Evolutionary conservation across 2,113 vertebrate genomes (phyloP).

Genomic region (Gadus macrocephalus): DNA sequence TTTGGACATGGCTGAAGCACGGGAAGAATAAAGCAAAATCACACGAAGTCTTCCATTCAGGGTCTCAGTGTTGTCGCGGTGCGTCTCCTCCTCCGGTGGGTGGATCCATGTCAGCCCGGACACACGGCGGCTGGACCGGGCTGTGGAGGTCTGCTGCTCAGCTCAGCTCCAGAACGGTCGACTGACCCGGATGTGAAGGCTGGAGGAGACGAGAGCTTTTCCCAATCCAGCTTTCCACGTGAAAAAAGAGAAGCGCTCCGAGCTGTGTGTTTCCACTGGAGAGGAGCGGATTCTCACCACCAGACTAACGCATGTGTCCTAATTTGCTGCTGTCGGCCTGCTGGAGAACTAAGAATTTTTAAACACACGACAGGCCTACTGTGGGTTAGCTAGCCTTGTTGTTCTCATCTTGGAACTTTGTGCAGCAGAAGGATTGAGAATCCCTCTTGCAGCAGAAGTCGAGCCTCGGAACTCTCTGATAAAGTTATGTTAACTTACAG

Average conservation of each 20-base stretch:
- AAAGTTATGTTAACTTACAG: too few species aligned
- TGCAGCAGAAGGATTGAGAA: too few species aligned
- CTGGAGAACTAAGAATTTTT: conserved; percentile 50
- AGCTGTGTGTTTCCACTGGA: conserved; percentile 44
- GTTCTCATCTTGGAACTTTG: too few species aligned
- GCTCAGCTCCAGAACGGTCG: conserved; percentile 40
- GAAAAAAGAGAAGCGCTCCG: conserved; percentile 32
- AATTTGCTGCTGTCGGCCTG: too few species aligned
- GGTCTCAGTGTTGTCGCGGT: too few species aligned
- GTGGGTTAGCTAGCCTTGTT: conserved; percentile 25
- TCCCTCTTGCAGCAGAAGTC: too few species aligned
- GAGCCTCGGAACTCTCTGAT: too few species aligned
- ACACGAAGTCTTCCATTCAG: too few species aligned
- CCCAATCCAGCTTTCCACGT: conserved; percentile 62
- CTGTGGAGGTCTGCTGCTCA: neutral
- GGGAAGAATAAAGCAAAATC: conserved; percentile 11
- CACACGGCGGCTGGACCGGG: neutral
- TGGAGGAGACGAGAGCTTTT: conserved; percentile 52
- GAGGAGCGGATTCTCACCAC: conserved; percentile 3
- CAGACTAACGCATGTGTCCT: neutral
- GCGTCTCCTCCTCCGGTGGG: too few species aligned
- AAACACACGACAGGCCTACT: conserved; percentile 61
- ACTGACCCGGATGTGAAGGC: conserved; percentile 77
- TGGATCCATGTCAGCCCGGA: neutral
- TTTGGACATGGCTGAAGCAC: conserved; percentile 90